A percentile compares a stretch with the other conserved stretches of the same genome.
Conservation (phyloP, 2,888 invertebrate species). For the Palloptera scutellata region DNA sequence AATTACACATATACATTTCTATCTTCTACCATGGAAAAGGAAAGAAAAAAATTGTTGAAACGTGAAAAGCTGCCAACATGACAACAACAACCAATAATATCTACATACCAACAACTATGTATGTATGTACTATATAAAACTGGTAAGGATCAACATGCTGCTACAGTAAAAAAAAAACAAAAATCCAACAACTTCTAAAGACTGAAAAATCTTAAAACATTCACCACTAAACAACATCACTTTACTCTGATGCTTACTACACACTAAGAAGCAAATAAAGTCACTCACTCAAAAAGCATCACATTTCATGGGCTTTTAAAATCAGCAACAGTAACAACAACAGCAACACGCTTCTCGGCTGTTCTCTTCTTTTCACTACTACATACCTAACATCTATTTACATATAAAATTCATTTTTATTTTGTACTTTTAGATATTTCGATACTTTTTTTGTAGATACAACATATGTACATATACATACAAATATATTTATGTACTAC, state of each 20-base stretch:
- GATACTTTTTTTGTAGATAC: neutral
- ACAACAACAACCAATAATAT: too few species aligned
- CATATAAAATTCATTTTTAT: too few species aligned
- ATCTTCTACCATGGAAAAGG: neutral
- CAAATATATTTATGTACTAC: too few species aligned
- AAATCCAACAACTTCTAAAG: neutral
- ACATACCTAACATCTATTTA: too few species aligned
- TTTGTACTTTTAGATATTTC: neutral
- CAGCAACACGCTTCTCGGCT: neutral
- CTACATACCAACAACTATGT: too few species aligned
- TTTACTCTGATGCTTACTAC: too few species aligned
- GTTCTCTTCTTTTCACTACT: too few species aligned
- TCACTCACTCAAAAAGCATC: slow-evolving; percentile 17
- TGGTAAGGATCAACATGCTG: too few species aligned
- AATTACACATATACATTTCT: neutral
- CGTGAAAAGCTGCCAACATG: slow-evolving; percentile 8
- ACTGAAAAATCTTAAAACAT: too few species aligned
- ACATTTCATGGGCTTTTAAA: slow-evolving; percentile 25
- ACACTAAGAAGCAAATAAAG: slow-evolving; percentile 11
- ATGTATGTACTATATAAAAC: too few species aligned
- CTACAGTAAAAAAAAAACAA: neutral
- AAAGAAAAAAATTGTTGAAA: slow-evolving; percentile 2
- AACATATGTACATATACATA: neutral
- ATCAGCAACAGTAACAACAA: neutral
- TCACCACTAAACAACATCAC: too few species aligned